Evolutionary conservation across 2,113 vertebrate genomes (phyloP).

Genomic region (Euleptes europaea): DNA sequence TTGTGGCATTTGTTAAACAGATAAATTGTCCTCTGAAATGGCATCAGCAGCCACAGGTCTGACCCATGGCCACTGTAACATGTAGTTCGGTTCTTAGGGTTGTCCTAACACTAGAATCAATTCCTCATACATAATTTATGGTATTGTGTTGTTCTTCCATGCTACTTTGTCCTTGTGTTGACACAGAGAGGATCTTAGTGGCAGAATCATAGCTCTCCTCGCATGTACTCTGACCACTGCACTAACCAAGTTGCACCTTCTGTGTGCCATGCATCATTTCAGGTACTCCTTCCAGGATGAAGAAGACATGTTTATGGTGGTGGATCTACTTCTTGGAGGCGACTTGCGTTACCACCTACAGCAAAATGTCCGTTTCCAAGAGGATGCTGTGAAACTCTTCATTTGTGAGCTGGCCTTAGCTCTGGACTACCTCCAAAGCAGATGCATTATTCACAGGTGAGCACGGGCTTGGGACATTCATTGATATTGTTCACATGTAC

Average conservation of each 20-base stretch:
- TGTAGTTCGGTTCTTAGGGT: not conserved
- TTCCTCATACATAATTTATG: not conserved
- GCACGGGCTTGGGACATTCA: not conserved
- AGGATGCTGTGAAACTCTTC: constrained; percentile 91
- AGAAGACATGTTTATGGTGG: constrained; percentile 99
- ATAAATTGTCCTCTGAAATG: too few species aligned
- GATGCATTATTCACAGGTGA: constrained; percentile 94
- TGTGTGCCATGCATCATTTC: not conserved
- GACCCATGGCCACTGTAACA: too few species aligned
- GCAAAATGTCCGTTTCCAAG: constrained; percentile 92
- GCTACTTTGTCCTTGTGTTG: not conserved
- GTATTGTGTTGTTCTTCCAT: not conserved
- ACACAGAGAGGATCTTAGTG: not conserved
- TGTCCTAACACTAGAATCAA: not conserved
- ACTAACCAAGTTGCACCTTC: not conserved
- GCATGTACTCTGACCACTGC: fast-evolving
- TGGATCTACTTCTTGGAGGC: constrained; percentile 93
- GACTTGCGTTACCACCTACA: constrained; percentile 96
- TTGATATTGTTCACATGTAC: not conserved
- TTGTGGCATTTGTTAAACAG: too few species aligned
- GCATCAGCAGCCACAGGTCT: too few species aligned
- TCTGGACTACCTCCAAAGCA: constrained; percentile 89
- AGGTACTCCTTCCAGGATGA: constrained; percentile 99
- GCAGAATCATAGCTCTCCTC: not conserved
- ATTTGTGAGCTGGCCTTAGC: constrained; percentile 91